Conservation (phyloP, 2,888 invertebrate genomes). For the Cerastis rubricosa region DNA sequence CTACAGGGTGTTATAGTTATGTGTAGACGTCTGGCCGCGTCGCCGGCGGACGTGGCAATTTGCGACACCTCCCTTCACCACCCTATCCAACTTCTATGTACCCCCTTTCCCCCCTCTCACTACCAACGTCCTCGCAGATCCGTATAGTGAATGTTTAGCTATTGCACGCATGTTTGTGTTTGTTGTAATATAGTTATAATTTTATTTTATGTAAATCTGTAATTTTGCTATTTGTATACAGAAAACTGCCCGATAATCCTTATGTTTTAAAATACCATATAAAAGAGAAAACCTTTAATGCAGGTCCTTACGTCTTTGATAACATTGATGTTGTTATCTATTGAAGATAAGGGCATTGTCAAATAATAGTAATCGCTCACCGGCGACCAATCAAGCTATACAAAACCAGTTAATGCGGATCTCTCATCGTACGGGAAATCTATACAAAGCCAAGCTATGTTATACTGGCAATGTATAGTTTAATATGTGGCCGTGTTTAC, state of each 20-base stretch:
- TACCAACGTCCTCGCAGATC: constrained; percentile 25
- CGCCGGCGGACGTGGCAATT: constrained; percentile 76
- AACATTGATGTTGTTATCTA: background rate
- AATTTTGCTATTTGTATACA: background rate
- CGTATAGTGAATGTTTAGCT: constrained; percentile 38
- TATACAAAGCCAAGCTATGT: too few relatives aligned
- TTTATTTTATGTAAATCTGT: background rate
- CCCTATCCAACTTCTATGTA: background rate
- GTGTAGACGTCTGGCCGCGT: constrained; percentile 53
- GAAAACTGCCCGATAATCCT: background rate
- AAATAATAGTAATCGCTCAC: too few relatives aligned
- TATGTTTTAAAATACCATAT: background rate
- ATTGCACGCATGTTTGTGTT: constrained; percentile 41
- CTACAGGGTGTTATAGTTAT: constrained; percentile 18
- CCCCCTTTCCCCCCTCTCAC: background rate
- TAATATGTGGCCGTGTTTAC: too few relatives aligned
- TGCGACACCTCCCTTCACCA: constrained; percentile 52
- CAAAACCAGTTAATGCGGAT: too few relatives aligned
- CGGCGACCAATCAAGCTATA: too few relatives aligned
- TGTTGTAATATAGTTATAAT: constrained; percentile 18
- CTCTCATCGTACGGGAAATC: too few relatives aligned
- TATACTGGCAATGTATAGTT: too few relatives aligned
- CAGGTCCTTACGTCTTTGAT: background rate
- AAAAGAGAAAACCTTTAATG: background rate
- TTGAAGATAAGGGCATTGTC: background rate